Evolutionary conservation across 2,113 vertebrate genomes (phyloP).

Genomic region (Gavialis gangeticus): DNA sequence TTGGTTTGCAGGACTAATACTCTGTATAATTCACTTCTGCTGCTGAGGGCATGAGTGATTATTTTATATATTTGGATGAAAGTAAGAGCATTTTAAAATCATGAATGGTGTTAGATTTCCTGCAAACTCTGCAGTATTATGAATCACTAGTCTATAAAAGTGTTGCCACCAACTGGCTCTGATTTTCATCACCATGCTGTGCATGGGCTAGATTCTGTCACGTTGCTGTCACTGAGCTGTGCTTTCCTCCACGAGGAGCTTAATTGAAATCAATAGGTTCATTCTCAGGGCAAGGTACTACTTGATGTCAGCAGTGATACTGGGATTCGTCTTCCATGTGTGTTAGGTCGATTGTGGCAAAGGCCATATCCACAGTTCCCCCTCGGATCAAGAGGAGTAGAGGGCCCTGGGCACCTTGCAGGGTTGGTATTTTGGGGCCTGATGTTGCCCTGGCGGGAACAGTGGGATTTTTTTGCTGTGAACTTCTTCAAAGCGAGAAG

Average conservation of each 20-base stretch:
- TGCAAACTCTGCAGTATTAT: conserved; percentile 48
- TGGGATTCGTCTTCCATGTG: not conserved
- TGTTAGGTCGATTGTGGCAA: too few species aligned
- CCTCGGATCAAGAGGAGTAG: not conserved
- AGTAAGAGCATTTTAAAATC: conserved; percentile 56
- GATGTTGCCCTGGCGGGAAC: not conserved
- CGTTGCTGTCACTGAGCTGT: fast-evolving
- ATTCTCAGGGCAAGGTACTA: not conserved
- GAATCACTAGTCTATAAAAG: conserved; percentile 59
- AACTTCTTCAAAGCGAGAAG: not conserved
- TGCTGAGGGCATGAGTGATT: conserved; percentile 43
- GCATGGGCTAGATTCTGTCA: not conserved
- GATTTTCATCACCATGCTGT: fast-evolving
- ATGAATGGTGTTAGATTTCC: conserved; percentile 15
- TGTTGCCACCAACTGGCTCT: not conserved
- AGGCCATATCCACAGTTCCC: fast-evolving
- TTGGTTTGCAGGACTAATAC: conserved; percentile 24
- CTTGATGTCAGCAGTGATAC: not conserved
- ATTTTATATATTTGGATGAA: conserved; percentile 69
- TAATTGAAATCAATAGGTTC: not conserved
- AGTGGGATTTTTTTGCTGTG: not conserved
- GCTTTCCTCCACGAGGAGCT: not conserved
- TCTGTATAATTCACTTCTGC: conserved; percentile 51
- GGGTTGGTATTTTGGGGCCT: not conserved
- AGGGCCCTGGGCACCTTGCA: not conserved